These are phyloP conservation scores for Drosophila subpulchrella DNA, from an alignment of 1,140 invertebrate species.

Conservation along the genomic window DNA sequence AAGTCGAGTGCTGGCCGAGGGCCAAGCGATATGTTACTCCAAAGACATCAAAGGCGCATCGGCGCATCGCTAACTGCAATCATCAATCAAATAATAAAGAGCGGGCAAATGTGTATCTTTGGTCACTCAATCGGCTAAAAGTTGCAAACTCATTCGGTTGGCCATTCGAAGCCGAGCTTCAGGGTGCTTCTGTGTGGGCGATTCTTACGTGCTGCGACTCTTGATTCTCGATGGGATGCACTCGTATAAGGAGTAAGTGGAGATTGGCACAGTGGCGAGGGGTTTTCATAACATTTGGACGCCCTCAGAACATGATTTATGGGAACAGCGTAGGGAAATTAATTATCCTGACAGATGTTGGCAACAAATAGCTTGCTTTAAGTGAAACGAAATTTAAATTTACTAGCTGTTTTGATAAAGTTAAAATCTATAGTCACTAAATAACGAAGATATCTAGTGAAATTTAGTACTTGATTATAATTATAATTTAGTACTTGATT, in stretches of 20 bases:
- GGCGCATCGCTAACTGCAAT: conserved; percentile 60
- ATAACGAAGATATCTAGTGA: too few relatives aligned
- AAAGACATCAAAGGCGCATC: conserved; percentile 63
- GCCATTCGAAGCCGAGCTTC: not conserved
- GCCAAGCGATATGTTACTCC: conserved; percentile 4
- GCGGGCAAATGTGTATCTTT: conserved; percentile 4
- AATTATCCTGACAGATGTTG: not conserved
- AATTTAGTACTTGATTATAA: too few relatives aligned
- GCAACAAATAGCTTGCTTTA: too few relatives aligned
- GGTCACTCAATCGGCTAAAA: conserved; percentile 34
- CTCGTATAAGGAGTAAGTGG: not conserved
- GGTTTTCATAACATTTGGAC: conserved; percentile 8
- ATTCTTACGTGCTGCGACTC: conserved; percentile 55
- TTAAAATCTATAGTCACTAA: too few relatives aligned
- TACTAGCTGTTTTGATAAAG: too few relatives aligned
- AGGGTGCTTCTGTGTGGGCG: conserved; percentile 57
- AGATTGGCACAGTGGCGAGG: conserved; percentile 23
- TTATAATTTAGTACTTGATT: too few relatives aligned
- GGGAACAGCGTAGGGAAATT: not conserved
- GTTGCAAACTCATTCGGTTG: conserved; percentile 60
- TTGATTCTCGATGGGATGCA: conserved; percentile 46
- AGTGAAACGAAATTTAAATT: too few relatives aligned
- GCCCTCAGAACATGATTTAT: conserved; percentile 8
- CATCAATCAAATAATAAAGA: conserved; percentile 65
- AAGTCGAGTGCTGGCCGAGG: conserved; percentile 50